Base-by-base conservation (phyloP, 92 coral and sea anemone genomes). In the Micromussa lordhowensis region DNA sequence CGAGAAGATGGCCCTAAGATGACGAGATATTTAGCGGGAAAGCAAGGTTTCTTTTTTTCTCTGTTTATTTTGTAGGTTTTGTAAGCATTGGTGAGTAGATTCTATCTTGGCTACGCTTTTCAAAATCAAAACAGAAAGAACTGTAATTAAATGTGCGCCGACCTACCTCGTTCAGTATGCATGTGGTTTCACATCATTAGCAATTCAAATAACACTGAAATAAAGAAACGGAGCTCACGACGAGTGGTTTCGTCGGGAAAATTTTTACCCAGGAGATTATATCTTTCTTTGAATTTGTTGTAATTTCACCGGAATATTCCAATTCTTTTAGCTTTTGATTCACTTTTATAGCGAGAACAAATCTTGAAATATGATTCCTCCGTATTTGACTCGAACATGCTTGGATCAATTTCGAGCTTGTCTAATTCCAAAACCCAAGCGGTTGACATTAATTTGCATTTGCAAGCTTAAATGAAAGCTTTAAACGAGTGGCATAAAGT, bases 1-100 rank as follows among this genome's bases (percentile, higher is more conserved):
- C 92, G 69, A 75, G 68, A 71, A 69, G 92, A 93, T 12, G 99
- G 99, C 30, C 99, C 99, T 63, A 97, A 97, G 89, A 90, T 92
- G 81, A 96, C 95, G 3, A 95, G 90, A 80, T 94, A 90, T 82
- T 73, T 97, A 86, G 92, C 93, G 17, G 95, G 93, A 73, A 91
- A 80, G 77, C 95, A 90, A 78, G 96, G 99, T 97, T 88, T 81
- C 90, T 83, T 44, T 63, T 31, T 34, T 14, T 86, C 64, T 63
- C 55, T 38, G 22, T 63, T 26, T 28, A 5, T 61, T 32, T 40
- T 44, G 30, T 73, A 26, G 58, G 64, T 26, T 31, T 22, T 17
- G 21, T 40, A 30, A 30, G n/a, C 49, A 22, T 19, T 66, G 11
- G 78, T 48, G 11, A 40, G 21, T 29, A 48, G 44, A 68, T n/a